Base-by-base conservation (phyloP, 2,797 vertebrate genomes). In the Sphenodon punctatus region DNA sequence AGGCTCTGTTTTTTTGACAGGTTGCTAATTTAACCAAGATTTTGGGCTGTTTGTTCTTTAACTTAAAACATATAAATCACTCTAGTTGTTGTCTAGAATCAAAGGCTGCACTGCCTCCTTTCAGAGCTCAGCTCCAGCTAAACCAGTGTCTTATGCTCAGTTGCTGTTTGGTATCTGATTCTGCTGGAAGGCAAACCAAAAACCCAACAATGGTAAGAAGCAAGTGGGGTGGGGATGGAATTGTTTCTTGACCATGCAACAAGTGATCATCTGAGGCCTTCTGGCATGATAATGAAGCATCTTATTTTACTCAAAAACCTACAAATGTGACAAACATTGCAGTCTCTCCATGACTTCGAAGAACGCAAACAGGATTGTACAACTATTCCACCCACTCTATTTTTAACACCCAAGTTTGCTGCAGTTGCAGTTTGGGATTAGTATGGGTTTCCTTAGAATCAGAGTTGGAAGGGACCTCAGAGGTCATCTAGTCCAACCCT, bases 201-300 rank as follows among this genome's bases (percentile, higher is more conserved):
- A 46, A 1, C 0, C 32, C 0, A 8, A 1, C 11, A 14, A 45
- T 0, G 72, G 48, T 3, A 45, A 11, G 56, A 46, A 8, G 60
- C 22, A 0, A 20, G 38, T 10, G 49, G 22, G 60, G 11, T 14
- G 10, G 10, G 23, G 0, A 0, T n/a, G 3, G 0, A 17, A 67
- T 7, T 0, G 55, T 22, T 32, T 66, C 46, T 67, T 25, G 13
- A 73, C 5, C 22, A 3, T 10, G 8, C 30, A 34, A 1, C 15
- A 1, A 2, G 1, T 60, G 59, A 3, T 5, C 5, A 1, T 60
- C 48, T 0, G 8, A 53, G 32, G 56, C 43, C 0, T 0, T 4
- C 7, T 36, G 8, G 53, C 10, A 30, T 32, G 27, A 32, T 17
- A 32, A 32, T 19, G 32, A 55, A 32, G 55, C 4, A 3, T 19